A percentile compares a stretch with the other conserved stretches of the same genome.
These are phyloP conservation scores for Sialia sialis DNA, from an alignment of 2,113 vertebrate species.

Conservation along the genomic window DNA sequence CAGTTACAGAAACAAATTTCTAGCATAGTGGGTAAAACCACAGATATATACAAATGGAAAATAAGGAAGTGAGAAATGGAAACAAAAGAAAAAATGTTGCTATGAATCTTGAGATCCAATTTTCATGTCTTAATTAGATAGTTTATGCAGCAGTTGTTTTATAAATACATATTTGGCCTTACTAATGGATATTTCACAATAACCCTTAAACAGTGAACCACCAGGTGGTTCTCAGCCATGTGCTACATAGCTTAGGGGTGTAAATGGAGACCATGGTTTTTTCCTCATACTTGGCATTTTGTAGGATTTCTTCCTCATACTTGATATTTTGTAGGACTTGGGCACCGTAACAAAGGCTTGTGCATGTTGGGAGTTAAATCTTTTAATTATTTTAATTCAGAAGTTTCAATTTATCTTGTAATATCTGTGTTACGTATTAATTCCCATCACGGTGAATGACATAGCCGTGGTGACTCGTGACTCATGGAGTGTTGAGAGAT, in stretches of 20 bases:
- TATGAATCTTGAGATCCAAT: background rate
- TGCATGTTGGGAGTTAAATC: background rate
- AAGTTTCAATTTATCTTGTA: background rate
- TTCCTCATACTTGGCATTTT: background rate
- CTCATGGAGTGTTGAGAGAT: background rate
- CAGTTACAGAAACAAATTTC: background rate
- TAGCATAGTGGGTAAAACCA: background rate
- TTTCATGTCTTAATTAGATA: background rate
- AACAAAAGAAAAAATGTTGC: background rate
- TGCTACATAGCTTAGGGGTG: background rate
- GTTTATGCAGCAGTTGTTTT: background rate
- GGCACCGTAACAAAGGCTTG: background rate
- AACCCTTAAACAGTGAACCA: background rate
- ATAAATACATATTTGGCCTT: background rate
- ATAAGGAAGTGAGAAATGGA: background rate
- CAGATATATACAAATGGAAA: background rate
- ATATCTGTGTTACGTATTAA: background rate
- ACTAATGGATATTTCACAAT: background rate
- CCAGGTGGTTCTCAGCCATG: background rate
- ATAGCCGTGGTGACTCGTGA: background rate
- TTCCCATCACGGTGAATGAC: rapidly evolving
- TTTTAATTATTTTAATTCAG: background rate
- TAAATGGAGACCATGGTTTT: background rate
- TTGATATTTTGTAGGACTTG: background rate
- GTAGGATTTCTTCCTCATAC: background rate